Percentiles rank a stretch among this genome's conserved stretches.
phyloP scores from a whole-genome alignment of 2,797 vertebrate genomes.

The Channa striata region DNA sequence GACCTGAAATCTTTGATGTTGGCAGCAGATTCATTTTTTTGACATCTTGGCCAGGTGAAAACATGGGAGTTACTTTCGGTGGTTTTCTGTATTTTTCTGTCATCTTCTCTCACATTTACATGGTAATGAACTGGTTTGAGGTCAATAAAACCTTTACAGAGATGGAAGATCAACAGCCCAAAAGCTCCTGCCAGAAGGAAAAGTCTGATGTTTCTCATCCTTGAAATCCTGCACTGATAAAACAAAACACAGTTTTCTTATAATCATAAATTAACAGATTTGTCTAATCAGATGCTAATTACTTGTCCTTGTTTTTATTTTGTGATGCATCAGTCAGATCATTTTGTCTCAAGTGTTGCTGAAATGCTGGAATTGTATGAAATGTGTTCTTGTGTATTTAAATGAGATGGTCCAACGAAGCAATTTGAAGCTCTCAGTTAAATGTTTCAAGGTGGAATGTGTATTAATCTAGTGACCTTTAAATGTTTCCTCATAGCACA shows the following conservation, averaged over 20 bases:
- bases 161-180: slow-evolving; percentile 59
- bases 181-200: slow-evolving; percentile 50
- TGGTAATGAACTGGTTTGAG: neutral
- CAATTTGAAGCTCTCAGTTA: no score
- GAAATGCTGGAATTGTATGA: no score
- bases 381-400: no score
- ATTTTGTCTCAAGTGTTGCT: no score
- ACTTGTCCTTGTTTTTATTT: no score
- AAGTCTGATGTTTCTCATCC: slow-evolving; percentile 50
- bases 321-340: no score
- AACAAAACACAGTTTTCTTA: slow-evolving; percentile 28
- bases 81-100: neutral
- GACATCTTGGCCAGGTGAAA: slow-evolving; percentile 50
- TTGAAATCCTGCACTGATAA: slow-evolving; percentile 54
- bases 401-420: no score
- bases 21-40: slow-evolving; percentile 60
- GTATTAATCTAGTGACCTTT: no score
- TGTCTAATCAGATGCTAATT: neutral
- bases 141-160: slow-evolving; percentile 50
- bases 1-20: slow-evolving; percentile 64
- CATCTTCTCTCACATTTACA: accelerated
- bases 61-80: neutral
- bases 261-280: neutral
- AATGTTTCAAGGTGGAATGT: no score
- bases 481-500: no score